Evolutionary conservation across 2,888 invertebrate species (phyloP).

Genomic region (Callyntrura sp.): DNA sequence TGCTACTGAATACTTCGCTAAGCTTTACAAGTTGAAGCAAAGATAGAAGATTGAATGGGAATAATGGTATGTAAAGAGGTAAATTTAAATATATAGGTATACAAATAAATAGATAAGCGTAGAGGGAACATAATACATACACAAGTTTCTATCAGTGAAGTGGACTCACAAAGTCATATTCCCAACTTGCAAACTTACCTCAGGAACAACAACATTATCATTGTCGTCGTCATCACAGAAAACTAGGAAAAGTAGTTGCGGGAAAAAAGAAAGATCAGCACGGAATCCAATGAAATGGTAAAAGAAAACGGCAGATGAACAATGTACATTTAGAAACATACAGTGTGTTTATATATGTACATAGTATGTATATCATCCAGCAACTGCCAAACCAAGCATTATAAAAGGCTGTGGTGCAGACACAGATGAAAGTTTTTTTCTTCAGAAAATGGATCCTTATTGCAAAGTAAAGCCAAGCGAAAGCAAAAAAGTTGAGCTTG

Average conservation of each 20-base stretch:
- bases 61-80: constrained; percentile 18
- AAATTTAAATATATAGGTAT: constrained; percentile 24
- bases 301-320: constrained; percentile 35
- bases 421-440: constrained; percentile 71
- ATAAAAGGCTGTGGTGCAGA: constrained; percentile 26
- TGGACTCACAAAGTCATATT: constrained; percentile 22
- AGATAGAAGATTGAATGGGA: not conserved
- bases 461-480: constrained; percentile 58
- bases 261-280: constrained; percentile 26
- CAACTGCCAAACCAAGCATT: constrained; percentile 1
- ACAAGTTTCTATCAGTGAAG: constrained; percentile 16
- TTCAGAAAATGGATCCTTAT: constrained; percentile 70
- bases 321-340: not conserved
- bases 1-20: not conserved
- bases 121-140: constrained; percentile 24
- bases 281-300: constrained; percentile 7
- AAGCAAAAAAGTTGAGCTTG: constrained; percentile 72
- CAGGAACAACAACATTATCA: constrained; percentile 38
- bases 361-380: not conserved
- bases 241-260: not conserved
- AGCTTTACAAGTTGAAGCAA: constrained; percentile 31
- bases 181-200: constrained; percentile 59
- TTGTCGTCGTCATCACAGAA: not conserved
- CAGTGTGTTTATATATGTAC: not conserved
- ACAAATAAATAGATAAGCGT: constrained; percentile 23